Evolutionary conservation across 35 echinoderm and acorn worm genomes (phyloP).

Genomic region (Apostichopus japonicus): DNA sequence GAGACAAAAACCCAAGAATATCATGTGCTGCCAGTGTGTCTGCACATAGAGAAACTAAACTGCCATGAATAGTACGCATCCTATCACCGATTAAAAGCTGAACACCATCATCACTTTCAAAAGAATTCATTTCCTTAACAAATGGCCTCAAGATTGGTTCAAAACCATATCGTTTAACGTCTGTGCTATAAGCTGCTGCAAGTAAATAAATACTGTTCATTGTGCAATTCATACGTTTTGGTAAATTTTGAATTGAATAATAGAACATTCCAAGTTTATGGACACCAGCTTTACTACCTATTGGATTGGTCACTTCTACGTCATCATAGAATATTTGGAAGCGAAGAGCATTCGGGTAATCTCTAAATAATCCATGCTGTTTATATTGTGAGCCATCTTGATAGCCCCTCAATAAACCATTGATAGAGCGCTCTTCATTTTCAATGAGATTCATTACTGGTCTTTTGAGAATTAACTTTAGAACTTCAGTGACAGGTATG

Average conservation of each 20-base stretch:
- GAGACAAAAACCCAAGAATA: conserved; percentile 64
- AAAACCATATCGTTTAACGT: conserved; percentile 75
- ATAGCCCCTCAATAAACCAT: conserved; percentile 2
- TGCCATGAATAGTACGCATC: conserved; percentile 51
- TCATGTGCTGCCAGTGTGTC: conserved; percentile 73
- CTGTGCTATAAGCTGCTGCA: conserved; percentile 48
- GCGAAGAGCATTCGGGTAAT: conserved; percentile 61
- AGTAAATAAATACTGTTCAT: no score
- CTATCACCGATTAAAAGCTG: no score
- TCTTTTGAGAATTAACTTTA: conserved; percentile 46
- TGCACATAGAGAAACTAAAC: conserved; percentile 36
- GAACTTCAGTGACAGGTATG: no score
- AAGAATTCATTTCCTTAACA: conserved; percentile 56
- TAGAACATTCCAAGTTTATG: conserved; percentile 85
- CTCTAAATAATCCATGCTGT: conserved; percentile 47
- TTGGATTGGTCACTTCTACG: no score
- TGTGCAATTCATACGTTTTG: no score
- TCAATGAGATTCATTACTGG: conserved; percentile 47
- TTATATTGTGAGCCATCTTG: conserved; percentile 54
- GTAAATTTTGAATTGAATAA: conserved; percentile 72
- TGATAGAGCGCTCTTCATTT: conserved; percentile 39
- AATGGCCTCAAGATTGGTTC: conserved; percentile 58
- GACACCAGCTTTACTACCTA: no score
- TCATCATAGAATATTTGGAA: conserved; percentile 81
- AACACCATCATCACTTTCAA: no score